A percentile compares a stretch with the other conserved stretches of the same genome.
phyloP scores from a whole-genome alignment of 2,888 invertebrate species.

The Machimus atricapillus region DNA sequence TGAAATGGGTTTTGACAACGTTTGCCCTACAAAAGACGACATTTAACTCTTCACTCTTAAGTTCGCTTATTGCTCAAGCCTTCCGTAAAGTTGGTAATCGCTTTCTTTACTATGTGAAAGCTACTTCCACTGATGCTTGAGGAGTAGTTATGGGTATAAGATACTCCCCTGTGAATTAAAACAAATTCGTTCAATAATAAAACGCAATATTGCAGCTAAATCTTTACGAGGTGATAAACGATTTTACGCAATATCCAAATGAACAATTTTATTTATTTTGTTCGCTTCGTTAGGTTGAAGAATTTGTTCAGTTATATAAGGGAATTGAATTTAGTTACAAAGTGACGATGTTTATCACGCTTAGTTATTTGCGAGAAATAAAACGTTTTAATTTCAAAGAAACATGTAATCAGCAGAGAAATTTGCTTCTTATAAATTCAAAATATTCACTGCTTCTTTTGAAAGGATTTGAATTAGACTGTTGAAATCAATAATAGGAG shows the following conservation, averaged over 20 bases:
- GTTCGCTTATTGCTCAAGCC: background rate
- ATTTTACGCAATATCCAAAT: background rate
- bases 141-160: background rate
- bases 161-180: background rate
- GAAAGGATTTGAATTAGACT: too few relatives aligned
- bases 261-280: background rate
- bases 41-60: background rate
- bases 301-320: background rate
- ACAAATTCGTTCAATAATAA: background rate
- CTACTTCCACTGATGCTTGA: background rate
- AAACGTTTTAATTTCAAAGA: too few relatives aligned
- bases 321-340: background rate
- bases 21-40: background rate
- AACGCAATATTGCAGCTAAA: background rate
- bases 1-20: background rate
- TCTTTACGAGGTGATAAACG: background rate
- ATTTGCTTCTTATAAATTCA: too few relatives aligned
- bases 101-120: background rate
- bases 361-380: too few relatives aligned
- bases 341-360: background rate
- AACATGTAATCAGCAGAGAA: too few relatives aligned
- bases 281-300: background rate
- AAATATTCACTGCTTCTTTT: too few relatives aligned
- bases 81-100: background rate
- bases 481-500: too few relatives aligned